These are phyloP conservation scores for Calephelis nemesis DNA, from an alignment of 1,140 invertebrate genomes.

Conservation along the genomic window DNA sequence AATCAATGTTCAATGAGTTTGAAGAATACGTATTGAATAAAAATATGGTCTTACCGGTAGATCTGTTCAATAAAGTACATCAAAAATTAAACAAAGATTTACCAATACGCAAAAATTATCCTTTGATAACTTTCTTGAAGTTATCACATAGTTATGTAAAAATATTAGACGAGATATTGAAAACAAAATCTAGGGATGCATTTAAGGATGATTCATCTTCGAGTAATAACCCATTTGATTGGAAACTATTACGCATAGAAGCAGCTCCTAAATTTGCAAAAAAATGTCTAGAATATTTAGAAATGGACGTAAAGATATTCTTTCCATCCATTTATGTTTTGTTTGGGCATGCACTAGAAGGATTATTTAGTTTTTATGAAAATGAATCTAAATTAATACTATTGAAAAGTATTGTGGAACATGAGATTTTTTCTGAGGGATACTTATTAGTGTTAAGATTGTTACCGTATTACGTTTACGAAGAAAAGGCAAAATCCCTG, in stretches of 20 bases:
- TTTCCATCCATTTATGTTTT: slow-evolving; percentile 40
- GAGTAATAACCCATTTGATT: background rate
- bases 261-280: slow-evolving; percentile 31
- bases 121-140: slow-evolving; percentile 36
- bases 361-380: slow-evolving; percentile 23
- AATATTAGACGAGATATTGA: slow-evolving; percentile 30
- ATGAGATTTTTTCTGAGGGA: slow-evolving; percentile 31
- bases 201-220: background rate
- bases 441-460: slow-evolving; percentile 37
- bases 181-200: background rate
- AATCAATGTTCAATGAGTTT: slow-evolving; percentile 24
- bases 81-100: slow-evolving; percentile 35
- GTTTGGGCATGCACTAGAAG: slow-evolving; percentile 30
- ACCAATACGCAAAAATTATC: slow-evolving; percentile 36
- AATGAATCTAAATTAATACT: slow-evolving; percentile 15
- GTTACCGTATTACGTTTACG: slow-evolving; percentile 20
- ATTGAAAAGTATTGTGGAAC: slow-evolving; percentile 33
- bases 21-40: slow-evolving; percentile 31
- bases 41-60: slow-evolving; percentile 35
- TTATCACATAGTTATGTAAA: slow-evolving; percentile 31
- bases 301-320: slow-evolving; percentile 36
- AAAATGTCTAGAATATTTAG: slow-evolving; percentile 36
- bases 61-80: slow-evolving; percentile 36
- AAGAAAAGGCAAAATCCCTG: slow-evolving; percentile 22
- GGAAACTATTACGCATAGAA: background rate